Base-by-base conservation (phyloP, 1,140 invertebrate genomes). In the Cydia splendana region DNA sequence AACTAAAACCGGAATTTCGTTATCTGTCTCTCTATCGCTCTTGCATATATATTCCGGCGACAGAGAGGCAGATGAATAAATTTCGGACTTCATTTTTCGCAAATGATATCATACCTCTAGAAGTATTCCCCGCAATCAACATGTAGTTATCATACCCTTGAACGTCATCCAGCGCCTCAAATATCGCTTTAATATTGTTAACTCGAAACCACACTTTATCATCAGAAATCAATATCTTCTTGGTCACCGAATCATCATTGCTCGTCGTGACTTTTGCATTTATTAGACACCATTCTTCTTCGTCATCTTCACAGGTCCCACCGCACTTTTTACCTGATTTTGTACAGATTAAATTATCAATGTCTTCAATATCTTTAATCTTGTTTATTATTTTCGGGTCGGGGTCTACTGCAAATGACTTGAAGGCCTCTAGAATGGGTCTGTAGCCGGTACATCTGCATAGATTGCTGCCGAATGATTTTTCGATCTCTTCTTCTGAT, bases 371-470 rank as follows among this genome's bases (percentile, higher is more conserved):
- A 76, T 95, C 95, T 30, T 90, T 91, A 76, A 94, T 92, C 57
- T 91, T 89, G 2, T 91, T 82, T 45, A 93, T 82, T 65, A 93
- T 82, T 24, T 92, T 78, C 2, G 87, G 82, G n/a, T 90, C 81
- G 6, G 94, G 94, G 48, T 96, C 95, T 5, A 81, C 88, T 3
- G 95, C 95, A 76, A 96, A 95, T 13, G 95, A 95, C 90, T 97
- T 97, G 88, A 97, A 97, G 45, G 96, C 94, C 78, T 97, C 96
- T 51, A 98, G 88, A 84, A 98, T 98, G 2, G 97, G 96, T 65
- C 97, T 92, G 82, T 97, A 98, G 0, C 97, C 97, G 2, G 97
- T 98, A 86, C 97, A 98, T 24, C 97, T 94, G 77, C 97, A 98
- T 20, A 98, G 94, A 85, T 97, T 97, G 76, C 97, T 96, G 3